Base-by-base conservation (phyloP, 1,140 invertebrate genomes). In the Drosophila miranda region DNA sequence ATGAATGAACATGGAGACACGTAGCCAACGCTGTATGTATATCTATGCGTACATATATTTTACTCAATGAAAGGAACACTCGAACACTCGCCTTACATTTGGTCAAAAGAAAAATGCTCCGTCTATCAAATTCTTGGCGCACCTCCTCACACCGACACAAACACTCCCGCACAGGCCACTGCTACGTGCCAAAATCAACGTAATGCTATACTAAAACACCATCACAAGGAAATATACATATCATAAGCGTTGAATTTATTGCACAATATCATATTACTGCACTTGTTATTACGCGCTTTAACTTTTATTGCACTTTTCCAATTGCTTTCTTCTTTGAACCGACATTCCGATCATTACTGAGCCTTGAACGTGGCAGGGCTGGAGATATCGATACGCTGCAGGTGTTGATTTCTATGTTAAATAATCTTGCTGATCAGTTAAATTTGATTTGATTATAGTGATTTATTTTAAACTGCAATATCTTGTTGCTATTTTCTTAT, bases 1-100 rank as follows among this genome's bases (percentile, higher is more conserved):
- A 76, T 76, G 74, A 76, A 76, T 76, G 74, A 76, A 70, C 71
- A 74, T 34, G 62, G 28, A 75, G 61, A 67, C 62, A 75, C 61
- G 61, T 58, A 75, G 54, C 48, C 38, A 30, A 41, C 56, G 26
- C 53, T 51, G 50, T 49, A 54, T 45, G 50, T 49, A 63, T 44
- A 14, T 51, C 13, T 34, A 6, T 67, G 34, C 54, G 30, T 64
- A 57, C 42, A 64, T 57, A 71, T 49, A 50, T 69, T 60, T 75
- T 60, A 46, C 72, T 75, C 72, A 75, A 75, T 75, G 72, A 75
- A 75, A 44, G 49, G 41, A 19, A n/a, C 45, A 26, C 46, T 38
- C 34, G 23, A 23, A 50, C 21, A 38, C 50, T 38, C 23, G 30
- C 49, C 67, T 67, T 67, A 28, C 21, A 54, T 42, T 68, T 62